Evolutionary conservation across 2,797 vertebrate species (phyloP), one percentile per base, ranked within the genome.

Genomic region (Brachymystax lenok): DNA sequence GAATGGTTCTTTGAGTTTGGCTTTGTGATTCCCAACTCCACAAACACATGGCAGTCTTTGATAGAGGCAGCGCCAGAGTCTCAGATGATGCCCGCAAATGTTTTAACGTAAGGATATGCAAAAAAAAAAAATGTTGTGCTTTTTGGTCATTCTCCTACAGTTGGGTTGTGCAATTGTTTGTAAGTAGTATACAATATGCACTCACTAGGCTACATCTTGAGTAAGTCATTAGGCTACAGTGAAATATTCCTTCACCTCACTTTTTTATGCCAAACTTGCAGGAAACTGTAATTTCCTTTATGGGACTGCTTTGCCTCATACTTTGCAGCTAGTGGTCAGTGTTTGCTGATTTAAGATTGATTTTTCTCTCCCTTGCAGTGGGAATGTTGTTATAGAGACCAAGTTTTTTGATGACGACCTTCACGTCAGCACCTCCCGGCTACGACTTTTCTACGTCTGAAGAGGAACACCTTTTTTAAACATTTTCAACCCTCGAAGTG

Each of bases 1-100:
- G 98, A 99, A 80, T 99, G 97, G 98, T 99, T 98, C 93, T 99
- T 99, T 89, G 98, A 99, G 91, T 99, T 99, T 83, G 97, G 98
- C 83, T 99, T 99, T 80, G 97, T 99, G 87, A 99, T 99, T 85
- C 98, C 98, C 66, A 99, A 99, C 91, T 99, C 98, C 86, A 99
- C 98, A 91, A 99, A 99, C 93, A 99, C 98, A 78, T 99, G 98
- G 98, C 98, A 99, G 91, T 99, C 97, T 83, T 96, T 99, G 93
- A 99, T 99, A 94, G 98, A 99, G 89, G 98, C 98, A 19, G 98
- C 98, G 10, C 97, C 98, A 14, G 98, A 99, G 88, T 99, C 98
- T 82, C 98, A 99, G 92, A 99, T 99, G 98, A 99, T 99, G 98
- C 97, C 98, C 51, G 98, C 98, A 80, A 99, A 97, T 52, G 95